Base-by-base conservation (phyloP, 2,888 invertebrate genomes). In the Polietes domitor region DNA sequence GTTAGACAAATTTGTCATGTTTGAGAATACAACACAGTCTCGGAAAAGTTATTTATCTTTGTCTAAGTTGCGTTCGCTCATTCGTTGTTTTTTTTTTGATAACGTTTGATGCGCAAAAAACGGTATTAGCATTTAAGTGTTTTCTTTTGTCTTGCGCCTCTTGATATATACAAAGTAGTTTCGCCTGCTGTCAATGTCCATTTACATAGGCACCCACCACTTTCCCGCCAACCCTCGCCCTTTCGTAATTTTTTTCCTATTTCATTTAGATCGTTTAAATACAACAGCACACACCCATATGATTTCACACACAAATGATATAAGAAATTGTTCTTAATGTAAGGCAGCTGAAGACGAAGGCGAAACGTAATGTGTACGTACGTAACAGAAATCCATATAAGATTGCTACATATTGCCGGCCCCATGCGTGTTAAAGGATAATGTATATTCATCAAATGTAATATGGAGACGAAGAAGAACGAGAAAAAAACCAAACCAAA, bases 131-230 rank as follows among this genome's bases (percentile, higher is more conserved):
- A 79, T 73, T 84, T 76, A 84, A 84, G 81, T 84, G 81, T 78
- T 81, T 61, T 75, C 47, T 63, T 32, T 50, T n/a, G 37, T 32
- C 24, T 53, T 53, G 74, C 63, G 9, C 41, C 10, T 55, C 7
- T 32, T 26, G 63, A 41, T 24, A 74, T 70, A 82, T 15, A 76
- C 77, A 80, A 84, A 77, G 71, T 84, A 80, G 86, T 85, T 86
- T 86, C 82, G 86, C 81, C 85, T 77, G 85, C 86, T 86, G 86
- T 86, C 87, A 87, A 82, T 86, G 87, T 86, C 86, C 86, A 87
- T 86, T 87, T 83, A 71, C 26, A 77, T 24, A 68, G 80, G 80
- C 77, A 80, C 72, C 75, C 41, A 41, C 12, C 41, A 21, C 17
- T 3, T 50, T 37, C 3, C 7, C 41, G 55, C 65, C 72, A 10